Evolutionary conservation across 92 coral and sea anemone species (phyloP), one percentile per base, ranked within the genome.

Genomic region (Anthopleura xanthogrammica): DNA sequence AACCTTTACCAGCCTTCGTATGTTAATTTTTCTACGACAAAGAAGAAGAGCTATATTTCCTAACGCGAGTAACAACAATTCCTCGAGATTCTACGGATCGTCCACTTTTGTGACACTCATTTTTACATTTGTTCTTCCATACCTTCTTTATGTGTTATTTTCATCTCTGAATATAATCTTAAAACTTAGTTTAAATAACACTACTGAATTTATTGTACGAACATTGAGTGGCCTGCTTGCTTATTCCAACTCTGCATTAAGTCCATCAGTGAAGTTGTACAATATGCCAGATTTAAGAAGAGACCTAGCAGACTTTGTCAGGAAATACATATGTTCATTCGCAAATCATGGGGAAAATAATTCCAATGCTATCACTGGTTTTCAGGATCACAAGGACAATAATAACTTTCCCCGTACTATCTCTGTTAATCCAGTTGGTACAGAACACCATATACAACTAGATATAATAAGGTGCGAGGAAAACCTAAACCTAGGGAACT

Each of bases 271-370:
- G 23, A 29, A 58, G 71, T 11, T 78, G 23, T 57, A 55, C 22
- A 56, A 64, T 46, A 56, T 78, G 22, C 82, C 82, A 57, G 82
- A 78, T 43, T 22, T 56, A 13, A 39, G 72, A 78, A 78, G 74
- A 22, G 74, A 68, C 58, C 11, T 54, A 14, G 11, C 16, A 54
- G 3, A 11, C 16, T 54, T 54, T 13, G 3, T 8, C 7, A 54
- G 58, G 58, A 11, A 54, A 3, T 54, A 54, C 16, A 8, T 11
- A 54, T 54, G 58, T 54, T 54, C 50, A 46, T 46, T 3, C 50
- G 50, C 50, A 46, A 46, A 46, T 46, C 50, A 46, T 46, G 36
- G 36, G 0, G 50, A 46, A 46, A 46, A 46, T 46, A 46, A 46
- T 46, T 46, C 50, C 9, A 46, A 46, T 46, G 50, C 5, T 46